A percentile compares a stretch with the other conserved stretches of the same genome.
Conservation (phyloP, 1,140 invertebrate genomes). For the Helicoverpa zea region DNA sequence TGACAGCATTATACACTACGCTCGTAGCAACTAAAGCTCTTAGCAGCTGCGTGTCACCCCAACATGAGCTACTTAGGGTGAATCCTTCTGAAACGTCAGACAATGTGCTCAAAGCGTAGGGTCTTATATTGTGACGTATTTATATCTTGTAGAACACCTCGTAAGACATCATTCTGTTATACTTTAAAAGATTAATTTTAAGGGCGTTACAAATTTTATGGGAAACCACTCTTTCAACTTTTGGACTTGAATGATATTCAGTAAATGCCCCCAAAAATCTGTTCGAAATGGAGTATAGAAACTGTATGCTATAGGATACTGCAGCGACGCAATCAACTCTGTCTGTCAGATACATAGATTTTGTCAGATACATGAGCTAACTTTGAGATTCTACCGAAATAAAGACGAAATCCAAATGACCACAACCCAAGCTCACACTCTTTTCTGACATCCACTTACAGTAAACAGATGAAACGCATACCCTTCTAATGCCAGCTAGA, state of each 20-base stretch:
- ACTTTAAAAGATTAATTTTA: no score
- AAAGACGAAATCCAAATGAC: background rate
- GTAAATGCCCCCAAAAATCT: no score
- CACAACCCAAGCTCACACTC: background rate
- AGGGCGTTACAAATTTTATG: no score
- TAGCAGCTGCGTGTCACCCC: background rate
- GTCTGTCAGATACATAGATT: no score
- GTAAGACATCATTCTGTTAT: no score
- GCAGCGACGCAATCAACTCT: no score
- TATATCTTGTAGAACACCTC: background rate
- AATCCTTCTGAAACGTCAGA: background rate
- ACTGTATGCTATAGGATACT: no score
- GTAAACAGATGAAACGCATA: constrained; percentile 4
- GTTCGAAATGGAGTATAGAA: no score
- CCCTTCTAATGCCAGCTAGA: constrained; percentile 1
- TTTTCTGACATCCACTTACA: background rate
- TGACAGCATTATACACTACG: background rate
- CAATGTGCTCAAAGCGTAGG: background rate
- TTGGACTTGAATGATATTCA: no score
- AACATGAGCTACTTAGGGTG: background rate
- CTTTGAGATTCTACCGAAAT: background rate
- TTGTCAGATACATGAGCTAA: background rate
- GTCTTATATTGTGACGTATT: background rate
- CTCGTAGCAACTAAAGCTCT: no score
- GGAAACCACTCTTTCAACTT: no score